Evolutionary conservation across 2,113 vertebrate genomes (phyloP).

Genomic region (Terrapene triunguis): DNA sequence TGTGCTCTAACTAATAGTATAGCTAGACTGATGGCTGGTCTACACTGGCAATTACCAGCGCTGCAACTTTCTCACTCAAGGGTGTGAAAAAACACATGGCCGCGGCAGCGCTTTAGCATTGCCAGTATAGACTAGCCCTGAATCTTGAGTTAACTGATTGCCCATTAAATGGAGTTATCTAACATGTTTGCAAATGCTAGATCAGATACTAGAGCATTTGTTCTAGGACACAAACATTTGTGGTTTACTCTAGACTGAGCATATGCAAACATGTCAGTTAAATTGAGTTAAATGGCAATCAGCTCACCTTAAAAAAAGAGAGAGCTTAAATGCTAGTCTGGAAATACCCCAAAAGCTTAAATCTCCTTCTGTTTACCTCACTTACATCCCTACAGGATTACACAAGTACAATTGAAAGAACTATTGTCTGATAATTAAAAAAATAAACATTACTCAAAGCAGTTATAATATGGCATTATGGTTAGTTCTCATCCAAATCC

Average conservation of each 20-base stretch:
- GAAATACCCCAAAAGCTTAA: not conserved
- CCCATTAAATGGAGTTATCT: not conserved
- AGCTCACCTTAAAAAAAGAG: not conserved
- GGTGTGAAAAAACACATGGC: no score
- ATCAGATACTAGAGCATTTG: not conserved
- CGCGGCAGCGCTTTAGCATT: no score
- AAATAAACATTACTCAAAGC: not conserved
- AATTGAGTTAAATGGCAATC: not conserved
- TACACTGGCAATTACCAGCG: not conserved
- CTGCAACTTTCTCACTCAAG: not conserved
- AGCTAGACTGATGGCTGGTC: not conserved
- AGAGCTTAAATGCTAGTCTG: not conserved
- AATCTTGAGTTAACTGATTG: not conserved
- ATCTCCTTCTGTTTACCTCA: not conserved
- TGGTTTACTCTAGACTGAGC: not conserved
- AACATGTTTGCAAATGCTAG: fast-evolving
- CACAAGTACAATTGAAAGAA: not conserved
- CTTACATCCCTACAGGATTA: not conserved
- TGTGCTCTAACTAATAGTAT: not conserved
- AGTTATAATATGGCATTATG: not conserved
- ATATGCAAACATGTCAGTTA: not conserved
- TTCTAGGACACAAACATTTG: not conserved
- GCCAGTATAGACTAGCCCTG: no score
- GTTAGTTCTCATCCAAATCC: constrained; percentile 9
- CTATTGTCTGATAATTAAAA: not conserved